phyloP scores from a whole-genome alignment of 2,113 vertebrate genomes.

The Marmota flaviventris region DNA sequence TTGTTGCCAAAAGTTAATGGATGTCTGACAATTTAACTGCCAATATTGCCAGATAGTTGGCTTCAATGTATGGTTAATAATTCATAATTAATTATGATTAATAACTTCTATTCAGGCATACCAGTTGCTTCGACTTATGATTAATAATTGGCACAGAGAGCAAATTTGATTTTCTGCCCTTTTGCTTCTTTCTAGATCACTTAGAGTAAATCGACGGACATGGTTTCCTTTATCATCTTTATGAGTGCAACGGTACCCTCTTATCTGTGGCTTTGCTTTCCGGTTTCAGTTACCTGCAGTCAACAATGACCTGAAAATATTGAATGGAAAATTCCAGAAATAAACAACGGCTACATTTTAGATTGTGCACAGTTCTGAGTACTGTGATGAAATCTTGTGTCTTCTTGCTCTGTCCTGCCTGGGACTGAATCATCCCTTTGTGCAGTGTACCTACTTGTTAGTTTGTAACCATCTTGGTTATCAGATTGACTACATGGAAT shows the following conservation, averaged over 20 bases:
- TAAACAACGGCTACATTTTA: background rate
- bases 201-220: background rate
- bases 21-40: slow-evolving; percentile 28
- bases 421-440: background rate
- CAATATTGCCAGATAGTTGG: background rate
- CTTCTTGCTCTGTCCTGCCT: background rate
- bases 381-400: background rate
- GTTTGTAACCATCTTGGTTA: background rate
- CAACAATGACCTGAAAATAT: background rate
- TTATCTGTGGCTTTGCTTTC: background rate
- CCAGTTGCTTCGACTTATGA: slow-evolving; percentile 10
- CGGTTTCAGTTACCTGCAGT: background rate
- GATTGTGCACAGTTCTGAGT: background rate
- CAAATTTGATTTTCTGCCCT: slow-evolving; percentile 3
- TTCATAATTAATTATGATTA: background rate
- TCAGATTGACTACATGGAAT: background rate
- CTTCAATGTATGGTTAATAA: slow-evolving; percentile 32
- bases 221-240: background rate
- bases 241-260: background rate
- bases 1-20: slow-evolving; percentile 12
- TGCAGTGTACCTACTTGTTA: too few relatives aligned
- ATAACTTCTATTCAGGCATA: background rate
- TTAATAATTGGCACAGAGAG: background rate
- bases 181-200: background rate
- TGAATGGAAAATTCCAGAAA: background rate